Base-by-base conservation (phyloP, 2,888 invertebrate species). In the Aspidiotus destructor region DNA sequence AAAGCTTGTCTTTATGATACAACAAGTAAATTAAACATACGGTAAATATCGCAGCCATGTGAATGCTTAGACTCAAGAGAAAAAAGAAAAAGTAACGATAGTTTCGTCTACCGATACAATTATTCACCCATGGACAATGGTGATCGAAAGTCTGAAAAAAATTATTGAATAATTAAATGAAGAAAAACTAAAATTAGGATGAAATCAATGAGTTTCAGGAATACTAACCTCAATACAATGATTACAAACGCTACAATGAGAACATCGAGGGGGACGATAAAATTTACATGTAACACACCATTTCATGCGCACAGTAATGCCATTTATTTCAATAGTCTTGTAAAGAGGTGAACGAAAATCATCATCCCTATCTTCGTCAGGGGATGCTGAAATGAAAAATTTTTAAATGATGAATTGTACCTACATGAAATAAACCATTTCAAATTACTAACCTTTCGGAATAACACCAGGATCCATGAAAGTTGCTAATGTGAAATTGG, bases 261-360 rank as follows among this genome's bases (percentile, higher is more conserved):
- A 96, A 80, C 98, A 97, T 76, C 99, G 84, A 72, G 99, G 99
- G 77, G 99, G 99, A 76, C 99, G 84, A 81, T 99, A 99, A 83
- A 99, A 99, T 82, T 97, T 95, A 82, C 99, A 99, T 3, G 99
- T 99, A 74, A 95, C 92, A 81, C 99, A 98, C 98, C 98, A 99
- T 81, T 99, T 99, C 98, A 99, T 98, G 72, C 98, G 88, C 71
- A 99, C 96, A 13, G 95, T 95, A 74, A 98, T 95, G 71, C 97
- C 97, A 80, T 96, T 94, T 74, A 99, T 96, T 80, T 98, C 97
- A 72, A 97, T 94, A 79, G 89, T 95, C 80, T 93, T 94, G 80
- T 97, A 98, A 71, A 99, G 82, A 10, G 94, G 94, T 71, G 97
- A 94, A 75, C 96, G 85, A 77, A 95, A 92, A 80, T 99, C 98